Percentiles rank a stretch among this genome's conserved stretches.
These are phyloP conservation scores for Lycocerus yunnanus DNA, from an alignment of 2,888 invertebrate genomes.

Conservation along the genomic window DNA sequence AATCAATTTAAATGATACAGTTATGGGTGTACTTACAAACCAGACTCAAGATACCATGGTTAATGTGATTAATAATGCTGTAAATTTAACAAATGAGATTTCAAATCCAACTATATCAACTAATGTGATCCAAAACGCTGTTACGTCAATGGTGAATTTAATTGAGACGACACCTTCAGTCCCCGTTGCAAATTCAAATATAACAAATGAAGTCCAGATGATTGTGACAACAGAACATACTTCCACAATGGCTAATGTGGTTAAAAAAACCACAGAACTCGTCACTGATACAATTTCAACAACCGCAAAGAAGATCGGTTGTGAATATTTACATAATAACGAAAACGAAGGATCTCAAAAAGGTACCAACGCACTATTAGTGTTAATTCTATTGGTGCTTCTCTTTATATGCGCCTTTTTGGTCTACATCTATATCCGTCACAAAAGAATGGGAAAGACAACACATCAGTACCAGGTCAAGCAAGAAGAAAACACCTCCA, in stretches of 20 bases:
- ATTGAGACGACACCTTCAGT: slow-evolving; percentile 3
- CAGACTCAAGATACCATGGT: neutral
- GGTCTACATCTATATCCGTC: neutral
- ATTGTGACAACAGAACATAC: slow-evolving; percentile 28
- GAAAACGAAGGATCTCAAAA: neutral
- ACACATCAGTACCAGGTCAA: neutral
- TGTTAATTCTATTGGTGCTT: neutral
- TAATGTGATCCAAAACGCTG: neutral
- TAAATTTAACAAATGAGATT: neutral
- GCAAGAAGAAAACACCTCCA: neutral
- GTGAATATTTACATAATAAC: neutral
- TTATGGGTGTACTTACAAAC: neutral
- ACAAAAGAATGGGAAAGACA: neutral
- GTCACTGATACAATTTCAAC: neutral
- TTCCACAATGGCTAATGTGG: neutral
- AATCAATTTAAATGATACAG: neutral
- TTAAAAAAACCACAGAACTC: neutral
- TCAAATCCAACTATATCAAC: slow-evolving; percentile 2
- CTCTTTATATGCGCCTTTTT: neutral
- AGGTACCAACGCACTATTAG: neutral
- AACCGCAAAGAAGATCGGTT: neutral
- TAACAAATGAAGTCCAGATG: slow-evolving; percentile 8
- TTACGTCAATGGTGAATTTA: neutral
- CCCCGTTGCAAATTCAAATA: neutral
- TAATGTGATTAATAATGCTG: neutral